phyloP scores from a whole-genome alignment of 2,797 vertebrate genomes.

The Perodicticus potto region DNA sequence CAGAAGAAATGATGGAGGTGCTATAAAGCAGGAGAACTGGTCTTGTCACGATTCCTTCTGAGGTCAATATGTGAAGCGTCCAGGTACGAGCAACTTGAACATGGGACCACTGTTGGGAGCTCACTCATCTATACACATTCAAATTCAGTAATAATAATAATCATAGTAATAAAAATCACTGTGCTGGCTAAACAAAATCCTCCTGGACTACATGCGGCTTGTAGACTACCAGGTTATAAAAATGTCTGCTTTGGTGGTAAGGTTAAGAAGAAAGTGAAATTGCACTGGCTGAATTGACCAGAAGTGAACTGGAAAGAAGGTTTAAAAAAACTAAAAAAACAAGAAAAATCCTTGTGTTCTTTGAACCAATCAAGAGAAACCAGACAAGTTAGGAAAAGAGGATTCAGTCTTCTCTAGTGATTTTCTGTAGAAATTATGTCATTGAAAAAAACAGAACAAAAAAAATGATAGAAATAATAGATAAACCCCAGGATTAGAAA shows the following conservation, averaged over 20 bases:
- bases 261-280: not conserved
- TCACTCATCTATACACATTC: not conserved
- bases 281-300: not conserved
- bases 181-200: not conserved
- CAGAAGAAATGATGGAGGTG: not conserved
- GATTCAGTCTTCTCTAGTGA: not conserved
- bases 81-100: not conserved
- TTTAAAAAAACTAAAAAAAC: not conserved
- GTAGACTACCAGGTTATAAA: not conserved
- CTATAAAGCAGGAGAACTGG: not conserved
- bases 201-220: not conserved
- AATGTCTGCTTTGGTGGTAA: not conserved
- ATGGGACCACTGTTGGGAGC: not conserved
- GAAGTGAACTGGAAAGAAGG: not conserved
- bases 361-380: slow-evolving; percentile 22
- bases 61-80: not conserved
- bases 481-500: not conserved
- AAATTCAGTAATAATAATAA: slow-evolving; percentile 25
- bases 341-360: not conserved
- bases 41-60: not conserved
- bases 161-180: not conserved
- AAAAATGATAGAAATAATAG: not conserved
- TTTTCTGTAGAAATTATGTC: slow-evolving; percentile 28
- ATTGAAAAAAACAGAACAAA: not conserved
- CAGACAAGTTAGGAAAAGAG: not conserved